Percentiles rank a stretch among this genome's conserved stretches.
These are phyloP conservation scores for Hemiprocne comata DNA, from an alignment of 2,113 vertebrate species.

Conservation along the genomic window DNA sequence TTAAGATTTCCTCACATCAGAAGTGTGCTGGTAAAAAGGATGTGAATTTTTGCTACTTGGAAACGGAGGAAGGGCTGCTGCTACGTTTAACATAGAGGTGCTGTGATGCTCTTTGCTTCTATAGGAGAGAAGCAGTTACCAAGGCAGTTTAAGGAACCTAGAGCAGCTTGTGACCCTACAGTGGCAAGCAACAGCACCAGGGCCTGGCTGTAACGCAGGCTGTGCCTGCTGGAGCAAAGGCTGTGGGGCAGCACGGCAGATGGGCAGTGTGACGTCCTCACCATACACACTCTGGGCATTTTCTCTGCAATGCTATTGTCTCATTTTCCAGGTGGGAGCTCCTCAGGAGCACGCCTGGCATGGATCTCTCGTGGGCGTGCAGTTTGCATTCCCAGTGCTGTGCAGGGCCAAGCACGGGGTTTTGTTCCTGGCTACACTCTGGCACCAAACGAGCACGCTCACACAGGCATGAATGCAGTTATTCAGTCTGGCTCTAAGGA, in stretches of 20 bases:
- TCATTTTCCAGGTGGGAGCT: neutral
- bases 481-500: neutral
- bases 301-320: neutral
- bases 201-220: neutral
- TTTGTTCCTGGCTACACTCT: neutral
- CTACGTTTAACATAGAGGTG: neutral
- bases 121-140: neutral
- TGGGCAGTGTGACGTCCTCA: neutral
- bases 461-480: neutral
- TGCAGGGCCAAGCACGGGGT: accelerated
- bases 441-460: neutral
- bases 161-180: neutral
- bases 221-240: neutral
- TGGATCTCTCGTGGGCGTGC: accelerated
- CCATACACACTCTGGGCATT: accelerated
- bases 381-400: accelerated
- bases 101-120: neutral
- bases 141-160: neutral
- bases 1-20: neutral
- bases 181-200: neutral
- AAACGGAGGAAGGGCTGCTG: neutral
- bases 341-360: accelerated
- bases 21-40: neutral
- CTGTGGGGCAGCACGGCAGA: neutral
- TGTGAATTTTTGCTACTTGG: neutral